These are phyloP conservation scores for Scolopax bukidnonensis DNA, from an alignment of 2,797 vertebrate species.

Conservation along the genomic window DNA sequence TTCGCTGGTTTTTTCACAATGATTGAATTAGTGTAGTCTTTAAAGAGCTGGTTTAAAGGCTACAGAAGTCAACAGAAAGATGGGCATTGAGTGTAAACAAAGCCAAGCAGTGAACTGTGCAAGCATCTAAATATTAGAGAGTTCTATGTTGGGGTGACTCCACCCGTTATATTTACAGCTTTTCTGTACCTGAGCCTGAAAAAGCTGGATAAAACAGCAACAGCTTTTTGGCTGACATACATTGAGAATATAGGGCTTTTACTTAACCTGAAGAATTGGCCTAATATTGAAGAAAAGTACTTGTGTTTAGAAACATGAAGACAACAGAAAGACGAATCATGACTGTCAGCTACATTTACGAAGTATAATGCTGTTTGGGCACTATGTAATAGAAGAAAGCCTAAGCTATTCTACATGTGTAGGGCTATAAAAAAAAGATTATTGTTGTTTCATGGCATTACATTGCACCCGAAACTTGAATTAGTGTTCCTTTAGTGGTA, in stretches of 20 bases:
- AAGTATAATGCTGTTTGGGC: not conserved
- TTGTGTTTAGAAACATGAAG: not conserved
- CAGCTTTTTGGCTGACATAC: not conserved
- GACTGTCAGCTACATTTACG: not conserved
- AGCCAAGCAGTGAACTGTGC: not conserved
- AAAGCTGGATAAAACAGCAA: not conserved
- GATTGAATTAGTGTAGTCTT: not conserved
- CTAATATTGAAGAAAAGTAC: not conserved
- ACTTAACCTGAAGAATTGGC: not conserved
- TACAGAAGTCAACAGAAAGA: not conserved
- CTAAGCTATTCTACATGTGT: not conserved
- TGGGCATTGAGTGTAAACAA: not conserved
- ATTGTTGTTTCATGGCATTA: slow-evolving; percentile 34
- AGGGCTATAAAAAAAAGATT: slow-evolving; percentile 39
- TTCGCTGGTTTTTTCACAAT: not conserved
- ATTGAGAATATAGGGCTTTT: not conserved
- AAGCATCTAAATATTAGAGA: not conserved
- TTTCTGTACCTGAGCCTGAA: not conserved
- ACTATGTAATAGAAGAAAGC: not conserved
- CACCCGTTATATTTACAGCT: not conserved
- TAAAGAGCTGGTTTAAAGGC: not conserved
- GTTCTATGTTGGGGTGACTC: not conserved
- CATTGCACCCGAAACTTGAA: slow-evolving; percentile 20
- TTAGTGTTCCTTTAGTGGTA: slow-evolving; percentile 54
- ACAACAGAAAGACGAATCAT: not conserved